phyloP scores from a whole-genome alignment of 1,140 invertebrate genomes.

The Pogonognathellus flavescens region DNA sequence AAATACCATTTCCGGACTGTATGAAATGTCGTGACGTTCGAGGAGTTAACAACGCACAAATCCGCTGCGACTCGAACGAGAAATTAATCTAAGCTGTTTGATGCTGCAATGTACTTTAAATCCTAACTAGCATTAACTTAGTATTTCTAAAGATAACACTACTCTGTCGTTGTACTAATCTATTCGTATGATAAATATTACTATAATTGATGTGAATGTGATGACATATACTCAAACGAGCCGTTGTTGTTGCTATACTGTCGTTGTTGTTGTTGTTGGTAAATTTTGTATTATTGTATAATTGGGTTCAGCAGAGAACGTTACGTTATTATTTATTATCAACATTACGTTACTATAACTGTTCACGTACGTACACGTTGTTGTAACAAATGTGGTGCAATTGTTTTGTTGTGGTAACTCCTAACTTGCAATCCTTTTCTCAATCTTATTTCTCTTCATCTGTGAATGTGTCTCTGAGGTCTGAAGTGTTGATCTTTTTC shows the following conservation, averaged over 20 bases:
- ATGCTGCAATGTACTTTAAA: not conserved
- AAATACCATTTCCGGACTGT: too few species aligned
- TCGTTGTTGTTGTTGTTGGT: conserved; percentile 39
- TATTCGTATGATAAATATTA: not conserved
- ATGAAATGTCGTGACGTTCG: too few species aligned
- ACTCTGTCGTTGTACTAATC: conserved; percentile 4
- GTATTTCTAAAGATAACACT: not conserved
- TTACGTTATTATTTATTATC: too few species aligned
- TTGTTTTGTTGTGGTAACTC: conserved; percentile 62
- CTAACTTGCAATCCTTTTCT: conserved; percentile 57
- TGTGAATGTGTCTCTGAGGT: conserved; percentile 63
- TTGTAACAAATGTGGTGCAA: conserved; percentile 32
- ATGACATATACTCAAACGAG: conserved; percentile 3
- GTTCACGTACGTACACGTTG: conserved; percentile 19
- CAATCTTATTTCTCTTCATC: conserved; percentile 53
- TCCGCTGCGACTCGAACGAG: too few species aligned
- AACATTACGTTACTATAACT: not conserved
- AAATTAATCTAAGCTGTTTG: not conserved
- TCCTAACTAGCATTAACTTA: not conserved
- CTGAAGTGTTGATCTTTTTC: conserved; percentile 60
- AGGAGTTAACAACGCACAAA: too few species aligned
- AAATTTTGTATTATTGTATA: conserved; percentile 27
- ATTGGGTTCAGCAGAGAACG: not conserved
- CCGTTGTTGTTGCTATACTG: conserved; percentile 21
- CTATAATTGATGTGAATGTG: conserved; percentile 15